phyloP scores from a whole-genome alignment of 2,113 vertebrate genomes.

The Ictalurus punctatus region DNA sequence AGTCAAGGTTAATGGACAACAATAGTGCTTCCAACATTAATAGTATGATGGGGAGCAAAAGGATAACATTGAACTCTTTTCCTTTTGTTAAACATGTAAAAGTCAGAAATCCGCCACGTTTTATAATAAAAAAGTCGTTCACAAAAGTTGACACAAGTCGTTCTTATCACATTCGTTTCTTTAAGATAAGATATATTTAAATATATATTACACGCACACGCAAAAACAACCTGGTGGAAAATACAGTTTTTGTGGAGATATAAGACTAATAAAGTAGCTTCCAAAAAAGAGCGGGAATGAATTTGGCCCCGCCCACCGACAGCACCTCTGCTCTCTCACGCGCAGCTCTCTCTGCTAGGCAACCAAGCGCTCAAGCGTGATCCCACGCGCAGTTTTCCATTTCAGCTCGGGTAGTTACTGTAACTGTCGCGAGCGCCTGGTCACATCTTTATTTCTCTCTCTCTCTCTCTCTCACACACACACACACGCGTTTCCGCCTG shows the following conservation, averaged over 20 bases:
- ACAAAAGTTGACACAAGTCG: neutral
- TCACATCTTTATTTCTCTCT: neutral
- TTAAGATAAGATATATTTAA: neutral
- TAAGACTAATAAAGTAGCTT: neutral
- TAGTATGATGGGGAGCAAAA: too few relatives aligned
- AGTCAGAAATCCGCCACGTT: neutral
- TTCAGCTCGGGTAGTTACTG: constrained; percentile 14
- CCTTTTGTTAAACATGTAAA: too few relatives aligned
- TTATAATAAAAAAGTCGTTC: neutral
- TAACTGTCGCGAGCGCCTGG: constrained; percentile 52
- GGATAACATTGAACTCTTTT: too few relatives aligned
- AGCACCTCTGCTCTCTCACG: neutral
- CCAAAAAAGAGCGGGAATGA: constrained; percentile 32
- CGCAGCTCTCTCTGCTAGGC: constrained; percentile 28
- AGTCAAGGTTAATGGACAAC: too few relatives aligned
- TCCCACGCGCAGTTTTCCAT: constrained; percentile 27
- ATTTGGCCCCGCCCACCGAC: constrained; percentile 17
- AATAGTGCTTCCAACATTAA: too few relatives aligned
- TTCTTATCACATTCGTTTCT: neutral
- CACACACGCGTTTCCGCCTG: neutral
- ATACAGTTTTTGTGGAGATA: neutral
- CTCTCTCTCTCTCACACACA: constrained; percentile 1
- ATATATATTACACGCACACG: too few relatives aligned
- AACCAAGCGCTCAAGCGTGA: constrained; percentile 28
- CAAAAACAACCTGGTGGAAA: too few relatives aligned